phyloP scores from a whole-genome alignment of 1,140 invertebrate species.

The Latrodectus geometricus region DNA sequence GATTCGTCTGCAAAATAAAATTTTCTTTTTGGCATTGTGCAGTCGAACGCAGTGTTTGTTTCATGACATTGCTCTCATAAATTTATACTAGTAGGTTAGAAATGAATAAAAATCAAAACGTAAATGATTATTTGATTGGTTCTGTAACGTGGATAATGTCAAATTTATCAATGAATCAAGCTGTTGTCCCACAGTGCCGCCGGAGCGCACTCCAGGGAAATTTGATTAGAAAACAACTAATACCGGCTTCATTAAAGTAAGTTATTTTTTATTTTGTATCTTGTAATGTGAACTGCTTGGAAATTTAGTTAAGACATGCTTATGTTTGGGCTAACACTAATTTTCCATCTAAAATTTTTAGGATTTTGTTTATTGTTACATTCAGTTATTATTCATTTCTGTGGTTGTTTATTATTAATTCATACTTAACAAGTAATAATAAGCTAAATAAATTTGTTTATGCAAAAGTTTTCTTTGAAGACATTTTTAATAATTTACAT shows the following conservation, averaged over 20 bases:
- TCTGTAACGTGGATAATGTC: slow-evolving; percentile 39
- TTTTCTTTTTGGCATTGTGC: background rate
- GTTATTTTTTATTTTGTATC: background rate
- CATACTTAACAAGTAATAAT: no score
- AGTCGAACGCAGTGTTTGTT: background rate
- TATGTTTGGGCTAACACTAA: no score
- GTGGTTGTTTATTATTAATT: no score
- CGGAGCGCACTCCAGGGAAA: background rate
- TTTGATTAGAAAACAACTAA: slow-evolving; percentile 11
- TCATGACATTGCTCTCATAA: slow-evolving; percentile 1
- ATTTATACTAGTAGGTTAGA: background rate
- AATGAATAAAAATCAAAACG: slow-evolving; percentile 43
- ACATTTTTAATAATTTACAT: no score
- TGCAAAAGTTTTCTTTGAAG: no score
- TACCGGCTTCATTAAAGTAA: slow-evolving; percentile 28
- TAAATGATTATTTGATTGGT: slow-evolving; percentile 46
- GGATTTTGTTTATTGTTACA: no score
- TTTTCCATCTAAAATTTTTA: no score
- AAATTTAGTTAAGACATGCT: no score
- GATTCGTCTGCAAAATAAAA: slow-evolving; percentile 10
- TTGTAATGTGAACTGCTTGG: no score
- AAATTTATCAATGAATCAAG: slow-evolving; percentile 33
- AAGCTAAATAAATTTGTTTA: no score
- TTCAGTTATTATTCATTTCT: no score
- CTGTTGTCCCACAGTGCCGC: slow-evolving; percentile 5